Conservation (phyloP, 2,888 invertebrate species). For the Chloroclystis v-ata region DNA sequence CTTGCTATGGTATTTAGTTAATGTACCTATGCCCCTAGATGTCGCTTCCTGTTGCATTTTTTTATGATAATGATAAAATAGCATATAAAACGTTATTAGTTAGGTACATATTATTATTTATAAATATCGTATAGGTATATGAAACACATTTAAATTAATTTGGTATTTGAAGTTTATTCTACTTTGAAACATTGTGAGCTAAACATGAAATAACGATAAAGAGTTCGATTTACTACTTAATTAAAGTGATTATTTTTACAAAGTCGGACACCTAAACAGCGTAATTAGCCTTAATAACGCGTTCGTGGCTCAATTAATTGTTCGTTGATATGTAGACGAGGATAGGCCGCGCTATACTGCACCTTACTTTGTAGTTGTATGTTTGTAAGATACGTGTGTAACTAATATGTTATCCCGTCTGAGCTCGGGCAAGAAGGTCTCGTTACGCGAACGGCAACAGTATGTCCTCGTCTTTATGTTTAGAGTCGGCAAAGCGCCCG, state of each 20-base stretch:
- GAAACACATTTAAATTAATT: too few species aligned
- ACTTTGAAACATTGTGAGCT: too few species aligned
- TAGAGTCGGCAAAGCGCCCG: not conserved
- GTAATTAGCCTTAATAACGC: slow-evolving; percentile 21
- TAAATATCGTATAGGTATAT: too few species aligned
- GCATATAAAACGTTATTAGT: too few species aligned
- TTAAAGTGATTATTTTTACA: not conserved
- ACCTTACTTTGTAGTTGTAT: not conserved
- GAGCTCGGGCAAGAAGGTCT: not conserved
- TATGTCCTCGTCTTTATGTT: slow-evolving; percentile 33
- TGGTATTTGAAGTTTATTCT: too few species aligned
- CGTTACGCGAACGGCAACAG: not conserved
- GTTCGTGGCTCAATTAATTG: slow-evolving; percentile 63
- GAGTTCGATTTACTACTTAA: not conserved
- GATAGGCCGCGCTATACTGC: slow-evolving; percentile 33
- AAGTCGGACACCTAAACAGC: slow-evolving; percentile 1
- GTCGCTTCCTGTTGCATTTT: not conserved
- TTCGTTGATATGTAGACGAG: slow-evolving; percentile 61
- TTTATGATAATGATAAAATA: too few species aligned
- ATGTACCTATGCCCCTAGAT: slow-evolving; percentile 1
- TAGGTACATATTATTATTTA: too few species aligned
- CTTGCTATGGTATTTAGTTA: not conserved
- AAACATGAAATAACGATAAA: not conserved
- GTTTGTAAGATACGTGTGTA: too few species aligned
- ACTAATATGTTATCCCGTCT: too few species aligned